Conservation (phyloP, 2,113 vertebrate genomes). For the Sylvia atricapilla region DNA sequence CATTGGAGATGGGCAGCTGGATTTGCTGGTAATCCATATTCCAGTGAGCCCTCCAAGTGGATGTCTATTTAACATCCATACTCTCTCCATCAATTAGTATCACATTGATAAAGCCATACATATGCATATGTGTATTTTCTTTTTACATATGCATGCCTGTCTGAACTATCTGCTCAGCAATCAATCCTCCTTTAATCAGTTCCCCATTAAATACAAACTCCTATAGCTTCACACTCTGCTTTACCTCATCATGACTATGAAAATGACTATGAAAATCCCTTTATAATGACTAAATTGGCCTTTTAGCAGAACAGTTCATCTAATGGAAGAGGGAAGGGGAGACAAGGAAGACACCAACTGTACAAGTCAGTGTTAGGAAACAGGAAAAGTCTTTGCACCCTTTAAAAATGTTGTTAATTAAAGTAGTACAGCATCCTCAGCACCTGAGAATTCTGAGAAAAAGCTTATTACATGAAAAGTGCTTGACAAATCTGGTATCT, state of each 20-base stretch:
- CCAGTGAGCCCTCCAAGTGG: neutral
- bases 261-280: neutral
- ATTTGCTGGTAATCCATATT: neutral
- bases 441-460: neutral
- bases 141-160: neutral
- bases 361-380: neutral
- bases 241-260: neutral
- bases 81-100: neutral
- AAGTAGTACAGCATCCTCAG: neutral
- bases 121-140: neutral
- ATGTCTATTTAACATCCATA: neutral
- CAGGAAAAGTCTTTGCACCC: neutral
- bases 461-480: neutral
- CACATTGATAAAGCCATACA: neutral
- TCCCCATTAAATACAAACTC: neutral
- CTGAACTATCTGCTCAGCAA: neutral
- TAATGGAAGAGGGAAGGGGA: neutral
- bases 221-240: neutral
- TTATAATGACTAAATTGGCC: neutral
- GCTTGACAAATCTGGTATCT: neutral
- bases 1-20: neutral
- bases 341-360: neutral
- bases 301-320: constrained; percentile 10
- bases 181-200: constrained; percentile 2
- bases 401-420: constrained; percentile 18